Percentiles rank a stretch among this genome's conserved stretches.
Evolutionary conservation across 2,113 vertebrate genomes (phyloP).

Genomic region (Reinhardtius hippoglossoides): DNA sequence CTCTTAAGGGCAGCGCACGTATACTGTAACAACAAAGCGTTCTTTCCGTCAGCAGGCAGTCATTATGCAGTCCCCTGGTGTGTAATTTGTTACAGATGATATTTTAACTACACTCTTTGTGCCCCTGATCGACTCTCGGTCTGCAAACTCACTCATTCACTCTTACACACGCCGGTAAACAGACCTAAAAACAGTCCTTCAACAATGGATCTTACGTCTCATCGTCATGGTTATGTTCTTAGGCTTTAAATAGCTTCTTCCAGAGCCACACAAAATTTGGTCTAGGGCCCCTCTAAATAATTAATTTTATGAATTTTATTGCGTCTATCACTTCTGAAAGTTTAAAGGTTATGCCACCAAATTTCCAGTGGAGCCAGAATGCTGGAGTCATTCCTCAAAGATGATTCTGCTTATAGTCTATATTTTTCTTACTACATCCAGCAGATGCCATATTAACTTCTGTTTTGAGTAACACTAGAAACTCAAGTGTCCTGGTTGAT

Average conservation of each 20-base stretch:
- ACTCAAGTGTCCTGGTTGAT: too few species aligned
- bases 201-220: neutral
- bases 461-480: too few species aligned
- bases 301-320: too few species aligned
- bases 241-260: neutral
- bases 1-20: conserved; percentile 17
- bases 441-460: too few species aligned
- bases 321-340: neutral
- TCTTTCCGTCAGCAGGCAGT: conserved; percentile 51
- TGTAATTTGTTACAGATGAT: conserved; percentile 75
- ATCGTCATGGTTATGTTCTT: neutral
- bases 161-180: conserved; percentile 43
- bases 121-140: conserved; percentile 8
- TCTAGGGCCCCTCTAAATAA: neutral
- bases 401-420: too few species aligned
- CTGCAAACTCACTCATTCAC: conserved; percentile 43
- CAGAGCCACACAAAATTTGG: neutral
- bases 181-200: conserved; percentile 26
- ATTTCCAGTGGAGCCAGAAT: too few species aligned
- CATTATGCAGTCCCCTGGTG: conserved; percentile 57
- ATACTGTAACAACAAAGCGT: conserved; percentile 46
- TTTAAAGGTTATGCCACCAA: too few species aligned
- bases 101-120: conserved; percentile 37
- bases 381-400: too few species aligned
- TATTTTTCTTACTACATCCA: too few species aligned